These are phyloP conservation scores for Mixornis gularis DNA, from an alignment of 2,113 vertebrate genomes.

Conservation along the genomic window DNA sequence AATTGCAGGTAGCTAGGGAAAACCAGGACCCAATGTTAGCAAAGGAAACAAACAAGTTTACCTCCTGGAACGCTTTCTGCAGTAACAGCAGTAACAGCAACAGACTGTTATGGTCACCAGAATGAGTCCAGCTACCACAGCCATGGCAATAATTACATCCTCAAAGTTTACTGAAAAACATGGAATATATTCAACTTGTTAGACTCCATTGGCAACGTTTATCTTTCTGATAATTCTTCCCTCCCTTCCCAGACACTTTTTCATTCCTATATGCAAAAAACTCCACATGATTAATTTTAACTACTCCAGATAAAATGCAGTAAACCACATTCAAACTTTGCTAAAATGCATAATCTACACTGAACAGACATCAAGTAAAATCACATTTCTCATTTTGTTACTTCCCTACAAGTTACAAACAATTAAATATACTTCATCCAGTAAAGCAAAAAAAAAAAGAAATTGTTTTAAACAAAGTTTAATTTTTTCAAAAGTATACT, in stretches of 20 bases:
- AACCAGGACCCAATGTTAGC: neutral
- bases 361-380: neutral
- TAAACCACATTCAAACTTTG: neutral
- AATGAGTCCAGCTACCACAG: constrained; percentile 70
- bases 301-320: neutral
- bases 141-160: constrained; percentile 80
- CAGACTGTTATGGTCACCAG: constrained; percentile 70
- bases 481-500: neutral
- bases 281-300: neutral
- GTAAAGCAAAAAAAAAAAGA: neutral
- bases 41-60: constrained; percentile 37
- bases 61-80: constrained; percentile 64
- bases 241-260: neutral
- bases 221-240: neutral
- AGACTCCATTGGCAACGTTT: neutral
- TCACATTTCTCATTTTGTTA: neutral
- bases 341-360: neutral
- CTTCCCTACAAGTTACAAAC: neutral
- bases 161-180: constrained; percentile 85
- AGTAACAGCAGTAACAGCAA: constrained; percentile 83
- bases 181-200: neutral
- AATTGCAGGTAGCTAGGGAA: neutral
- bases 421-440: neutral
- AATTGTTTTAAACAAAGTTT: neutral
- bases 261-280: neutral